phyloP scores from a whole-genome alignment of 2,797 vertebrate species.

The Huso huso region DNA sequence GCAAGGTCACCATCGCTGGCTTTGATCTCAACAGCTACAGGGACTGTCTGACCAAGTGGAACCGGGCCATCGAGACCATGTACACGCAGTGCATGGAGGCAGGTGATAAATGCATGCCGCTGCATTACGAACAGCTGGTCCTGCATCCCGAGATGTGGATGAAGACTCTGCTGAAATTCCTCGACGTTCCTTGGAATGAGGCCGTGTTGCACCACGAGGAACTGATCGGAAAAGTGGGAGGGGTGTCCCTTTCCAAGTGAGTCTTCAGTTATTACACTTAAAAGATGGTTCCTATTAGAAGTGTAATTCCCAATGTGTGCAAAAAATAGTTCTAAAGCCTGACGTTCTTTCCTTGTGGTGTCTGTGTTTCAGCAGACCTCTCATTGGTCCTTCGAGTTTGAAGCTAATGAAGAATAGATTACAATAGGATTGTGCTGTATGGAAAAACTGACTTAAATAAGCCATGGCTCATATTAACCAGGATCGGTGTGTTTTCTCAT shows the following conservation, averaged over 20 bases:
- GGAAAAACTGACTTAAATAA: no score
- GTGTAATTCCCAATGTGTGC: no score
- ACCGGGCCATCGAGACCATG: slow-evolving; percentile 95
- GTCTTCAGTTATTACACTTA: slow-evolving; percentile 33
- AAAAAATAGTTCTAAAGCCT: no score
- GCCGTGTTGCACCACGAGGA: slow-evolving; percentile 92
- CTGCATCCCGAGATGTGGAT: slow-evolving; percentile 94
- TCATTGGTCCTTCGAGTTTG: no score
- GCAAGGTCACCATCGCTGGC: slow-evolving; percentile 93
- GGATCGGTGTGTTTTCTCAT: no score
- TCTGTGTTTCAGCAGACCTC: no score
- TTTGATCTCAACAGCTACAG: slow-evolving; percentile 94
- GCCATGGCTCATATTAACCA: no score
- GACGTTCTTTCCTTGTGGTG: no score
- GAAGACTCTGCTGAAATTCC: slow-evolving; percentile 85
- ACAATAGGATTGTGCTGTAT: no score
- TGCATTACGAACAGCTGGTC: slow-evolving; percentile 90
- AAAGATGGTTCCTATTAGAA: no score
- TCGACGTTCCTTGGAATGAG: slow-evolving; percentile 83
- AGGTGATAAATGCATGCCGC: slow-evolving; percentile 75
- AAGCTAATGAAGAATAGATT: no score
- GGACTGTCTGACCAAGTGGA: slow-evolving; percentile 97
- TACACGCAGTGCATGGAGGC: slow-evolving; percentile 93
- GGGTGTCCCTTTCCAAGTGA: slow-evolving; percentile 96
- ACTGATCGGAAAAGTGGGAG: slow-evolving; percentile 93